Evolutionary conservation across 2,113 vertebrate species (phyloP), one percentile per base, ranked within the genome.

Genomic region (Prionailurus viverrinus): DNA sequence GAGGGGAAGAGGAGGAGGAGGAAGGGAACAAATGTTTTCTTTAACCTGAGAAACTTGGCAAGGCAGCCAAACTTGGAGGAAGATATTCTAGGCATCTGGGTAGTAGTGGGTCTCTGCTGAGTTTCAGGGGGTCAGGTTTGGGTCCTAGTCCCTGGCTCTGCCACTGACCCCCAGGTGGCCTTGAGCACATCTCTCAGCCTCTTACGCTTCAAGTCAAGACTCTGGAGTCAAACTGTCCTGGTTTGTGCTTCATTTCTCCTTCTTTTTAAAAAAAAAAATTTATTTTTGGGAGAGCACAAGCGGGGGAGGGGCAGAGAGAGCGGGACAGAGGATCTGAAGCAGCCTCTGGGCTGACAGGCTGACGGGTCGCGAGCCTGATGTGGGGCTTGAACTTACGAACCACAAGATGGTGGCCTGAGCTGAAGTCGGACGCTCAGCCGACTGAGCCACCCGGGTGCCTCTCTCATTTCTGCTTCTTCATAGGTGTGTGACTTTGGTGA

Each of bases 41-140:
- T 61, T 95, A 86, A 93, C 95, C 90, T 90, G 78, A 90, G 90
- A 94, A 74, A 58, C 68, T 76, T 39, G 48, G 85, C 73, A 94
- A 93, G 88, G 83, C 66, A 65, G 45, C 48, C 7, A 33, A 33
- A 41, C 53, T 36, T 39, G 21, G 66, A 74, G n/a, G n/a, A 48
- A 61, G 48, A 8, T 58, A 55, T 31, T 63, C 41, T 21, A 25
- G 21, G 89, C 48, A 8, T 63, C 79, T 14, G 36, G 51, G 69
- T 69, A 27, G 27, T 29, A 12, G 79, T 74, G 63, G 89, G 61
- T 51, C 55, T 39, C 85, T 79, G 55, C 63, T 23, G 21, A 73
- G 58, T 9, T 36, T 14, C 15, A 7, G 41, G 29, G 33, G 51
- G 14, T 63, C 69, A 1, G 66, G 53, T 51, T 63, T 10, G 21